Evolutionary conservation across 2,797 vertebrate species (phyloP).

Genomic region (Danio tinwini): DNA sequence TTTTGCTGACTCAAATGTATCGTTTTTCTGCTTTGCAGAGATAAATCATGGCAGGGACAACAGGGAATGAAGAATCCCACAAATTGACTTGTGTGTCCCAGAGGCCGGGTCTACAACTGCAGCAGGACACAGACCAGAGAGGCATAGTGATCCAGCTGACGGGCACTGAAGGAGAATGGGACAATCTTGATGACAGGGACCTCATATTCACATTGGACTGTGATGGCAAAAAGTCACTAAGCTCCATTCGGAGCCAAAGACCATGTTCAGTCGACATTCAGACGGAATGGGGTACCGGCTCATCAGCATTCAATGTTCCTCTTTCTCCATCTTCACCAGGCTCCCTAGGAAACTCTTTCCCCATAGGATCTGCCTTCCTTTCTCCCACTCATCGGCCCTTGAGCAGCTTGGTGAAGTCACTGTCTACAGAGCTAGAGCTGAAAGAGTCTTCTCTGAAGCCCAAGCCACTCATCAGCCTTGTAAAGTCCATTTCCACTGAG

Average conservation of each 20-base stretch:
- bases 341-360: constrained; percentile 70
- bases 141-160: constrained; percentile 82
- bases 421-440: constrained; percentile 82
- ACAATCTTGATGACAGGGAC: constrained; percentile 73
- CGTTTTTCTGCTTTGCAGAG: constrained; percentile 66
- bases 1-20: constrained; percentile 65
- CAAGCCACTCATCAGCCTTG: constrained; percentile 79
- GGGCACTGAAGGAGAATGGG: constrained; percentile 75
- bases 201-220: constrained; percentile 74
- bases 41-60: constrained; percentile 79
- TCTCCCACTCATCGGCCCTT: constrained; percentile 75
- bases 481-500: constrained; percentile 89
- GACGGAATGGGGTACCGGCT: constrained; percentile 55
- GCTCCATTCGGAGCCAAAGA: constrained; percentile 64
- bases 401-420: constrained; percentile 81
- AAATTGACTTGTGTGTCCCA: constrained; percentile 42
- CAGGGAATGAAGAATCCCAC: constrained; percentile 56
- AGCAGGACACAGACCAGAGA: constrained; percentile 59
- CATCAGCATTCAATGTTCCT: constrained; percentile 70
- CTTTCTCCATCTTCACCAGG: constrained; percentile 73
- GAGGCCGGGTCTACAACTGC: constrained; percentile 24
- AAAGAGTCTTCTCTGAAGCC: constrained; percentile 76
- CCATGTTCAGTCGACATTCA: constrained; percentile 56
- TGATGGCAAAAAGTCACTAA: constrained; percentile 68
- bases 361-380: constrained; percentile 66